Evolutionary conservation across 2,888 invertebrate genomes (phyloP), one percentile per base, ranked within the genome.

Genomic region (Eulithis testata): DNA sequence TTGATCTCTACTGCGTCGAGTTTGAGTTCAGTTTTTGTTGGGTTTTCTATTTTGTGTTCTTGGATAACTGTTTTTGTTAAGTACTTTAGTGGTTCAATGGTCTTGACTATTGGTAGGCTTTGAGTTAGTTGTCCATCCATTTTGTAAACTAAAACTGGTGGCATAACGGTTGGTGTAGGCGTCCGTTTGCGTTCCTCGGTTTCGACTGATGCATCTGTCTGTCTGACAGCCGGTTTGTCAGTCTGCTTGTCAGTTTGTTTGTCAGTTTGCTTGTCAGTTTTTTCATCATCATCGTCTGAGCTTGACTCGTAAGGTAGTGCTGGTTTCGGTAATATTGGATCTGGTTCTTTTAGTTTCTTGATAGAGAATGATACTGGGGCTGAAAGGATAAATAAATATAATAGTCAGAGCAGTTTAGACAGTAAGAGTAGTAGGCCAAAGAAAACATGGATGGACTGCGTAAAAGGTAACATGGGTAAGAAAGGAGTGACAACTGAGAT

Each of bases 281-380:
- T 66, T 64, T 82, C 70, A 31, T 68, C 73, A 68, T 94, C 94
- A 12, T 96, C 96, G 9, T 95, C 96, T n/a, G 95, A 94, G 70
- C 96, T 96, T 21, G 95, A 95, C 77, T 97, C 97, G 74, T 96
- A 94, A 0, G 96, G 96, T 47, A 97, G 80, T 0, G 96, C 96
- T 60, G 96, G 96, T 83, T 96, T 97, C 4, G 96, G 94, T 2
- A 95, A 86, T 2, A 94, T 91, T 0, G 94, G 89, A 55, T 95
- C 95, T 0, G 95, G 95, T 64, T 96, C 97, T 81, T 97, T 97
- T 0, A 95, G 92, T 81, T 97, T 97, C 79, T 96, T 96, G 50
- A 97, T 97, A 0, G 97, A 97, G 84, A 97, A 98, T 65, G 97
- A 96, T 0, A 98, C 97, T 0, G 97, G 96, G 9, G 94, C 96